Conservation (phyloP, 2,113 vertebrate genomes). For the Gnathonemus echidnorhynchus region DNA sequence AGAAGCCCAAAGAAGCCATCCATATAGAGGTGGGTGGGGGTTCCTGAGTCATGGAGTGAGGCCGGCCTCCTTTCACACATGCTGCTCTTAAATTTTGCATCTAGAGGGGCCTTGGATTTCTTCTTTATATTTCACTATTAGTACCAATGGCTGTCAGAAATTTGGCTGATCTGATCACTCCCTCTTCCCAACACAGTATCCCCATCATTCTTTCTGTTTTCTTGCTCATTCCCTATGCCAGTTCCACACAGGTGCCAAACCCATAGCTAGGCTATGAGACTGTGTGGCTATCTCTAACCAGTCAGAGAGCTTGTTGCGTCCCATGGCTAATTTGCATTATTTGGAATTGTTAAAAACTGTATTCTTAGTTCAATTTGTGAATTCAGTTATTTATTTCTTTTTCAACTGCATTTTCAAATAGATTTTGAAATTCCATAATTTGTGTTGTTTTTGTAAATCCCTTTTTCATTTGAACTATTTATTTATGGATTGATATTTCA, state of each 20-base stretch:
- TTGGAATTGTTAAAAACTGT: neutral
- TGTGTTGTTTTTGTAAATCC: neutral
- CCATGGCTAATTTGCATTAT: neutral
- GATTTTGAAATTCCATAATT: neutral
- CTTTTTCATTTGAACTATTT: neutral
- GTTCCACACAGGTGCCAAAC: neutral
- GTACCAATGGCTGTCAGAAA: neutral
- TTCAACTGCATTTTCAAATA: neutral
- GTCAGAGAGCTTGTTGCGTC: neutral
- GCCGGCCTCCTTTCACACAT: neutral
- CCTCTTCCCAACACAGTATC: neutral
- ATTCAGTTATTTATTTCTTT: neutral
- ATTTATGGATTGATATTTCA: neutral
- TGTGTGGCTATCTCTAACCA: neutral
- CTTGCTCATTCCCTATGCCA: neutral
- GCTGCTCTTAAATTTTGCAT: no score
- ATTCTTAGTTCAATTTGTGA: neutral
- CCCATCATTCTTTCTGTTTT: neutral
- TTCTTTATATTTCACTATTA: neutral
- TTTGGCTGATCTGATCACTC: neutral
- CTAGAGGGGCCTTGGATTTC: neutral
- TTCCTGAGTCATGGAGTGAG: neutral
- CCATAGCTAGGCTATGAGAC: neutral
- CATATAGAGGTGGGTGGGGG: constrained; percentile 71
- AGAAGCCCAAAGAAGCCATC: constrained; percentile 78